Evolutionary conservation across 2,797 vertebrate species (phyloP), one percentile per base, ranked within the genome.

Genomic region (Bradypodion ventrale): DNA sequence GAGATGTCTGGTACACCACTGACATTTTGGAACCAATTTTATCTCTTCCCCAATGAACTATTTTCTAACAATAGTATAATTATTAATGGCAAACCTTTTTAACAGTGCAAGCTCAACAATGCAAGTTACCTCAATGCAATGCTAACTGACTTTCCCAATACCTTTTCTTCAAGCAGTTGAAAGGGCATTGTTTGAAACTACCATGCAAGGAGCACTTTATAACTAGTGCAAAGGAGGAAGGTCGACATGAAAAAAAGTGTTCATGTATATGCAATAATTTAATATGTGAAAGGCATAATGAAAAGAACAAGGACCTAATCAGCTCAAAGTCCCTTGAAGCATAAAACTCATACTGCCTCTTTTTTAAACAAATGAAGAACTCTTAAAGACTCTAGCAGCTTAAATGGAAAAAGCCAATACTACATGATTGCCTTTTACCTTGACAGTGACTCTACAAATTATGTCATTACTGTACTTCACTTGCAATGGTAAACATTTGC

Each of bases 391-490:
- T 10, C 59, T 16, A 10, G 42, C n/a, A 65, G 46, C 35, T 29
- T 56, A 76, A 68, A 56, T 29, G 56, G 62, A n/a, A 44, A 49
- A 21, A 56, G 46, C 40, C 27, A 83, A 8, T n/a, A n/a, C 46
- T 42, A 44, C 46, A 40, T 59, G 46, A 83, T 66, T 83, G 35
- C 73, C 68, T 59, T 83, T 42, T 59, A 83, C 15, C 19, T 76
- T 76, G 44, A 66, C 1, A 2, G 7, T 40, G 10, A 49, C 6
- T 15, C 63, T 49, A 75, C 16, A 29, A 63, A 74, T 83, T 49
- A 52, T 37, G 52, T 66, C 35, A 52, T 65, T 37, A 75, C 13
- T 15, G 12, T 27, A 16, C 63, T 66, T 60, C 75, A 68, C 46
- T 46, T 68, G 62, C 49, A n/a, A 32, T 27, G 32, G 37, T 59